Percentiles rank a stretch among this genome's conserved stretches.
Evolutionary conservation across 2,888 invertebrate genomes (phyloP).

Genomic region (Polydrusus pterygomalis): DNA sequence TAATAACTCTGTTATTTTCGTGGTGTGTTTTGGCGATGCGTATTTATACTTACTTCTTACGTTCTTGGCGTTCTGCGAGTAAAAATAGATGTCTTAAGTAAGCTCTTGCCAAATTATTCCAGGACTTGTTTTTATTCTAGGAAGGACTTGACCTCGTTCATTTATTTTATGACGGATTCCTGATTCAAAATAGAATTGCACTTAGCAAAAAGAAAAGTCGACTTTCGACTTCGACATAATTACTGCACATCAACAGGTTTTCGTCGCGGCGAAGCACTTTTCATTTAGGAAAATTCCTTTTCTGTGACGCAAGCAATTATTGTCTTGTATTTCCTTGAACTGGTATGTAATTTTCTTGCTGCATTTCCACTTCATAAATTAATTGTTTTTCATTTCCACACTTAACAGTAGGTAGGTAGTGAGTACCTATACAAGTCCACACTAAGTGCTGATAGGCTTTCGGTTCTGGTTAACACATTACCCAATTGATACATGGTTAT

Average conservation of each 20-base stretch:
- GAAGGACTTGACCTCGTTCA: slow-evolving; percentile 55
- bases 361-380: not conserved
- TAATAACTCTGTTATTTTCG: slow-evolving; percentile 55
- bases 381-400: too few species aligned
- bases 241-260: slow-evolving; percentile 42
- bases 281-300: slow-evolving; percentile 29
- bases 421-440: too few species aligned
- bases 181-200: slow-evolving; percentile 33
- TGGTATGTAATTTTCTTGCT: not conserved
- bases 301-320: slow-evolving; percentile 10
- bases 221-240: slow-evolving; percentile 24
- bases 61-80: slow-evolving; percentile 51
- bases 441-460: too few species aligned
- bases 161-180: slow-evolving; percentile 32
- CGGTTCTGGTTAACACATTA: too few species aligned
- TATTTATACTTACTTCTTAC: slow-evolving; percentile 56
- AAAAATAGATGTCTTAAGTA: slow-evolving; percentile 53
- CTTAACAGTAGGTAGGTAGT: too few species aligned
- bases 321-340: slow-evolving; percentile 17
- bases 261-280: slow-evolving; percentile 13
- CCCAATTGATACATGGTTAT: too few species aligned
- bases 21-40: slow-evolving; percentile 43
- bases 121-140: slow-evolving; percentile 55
- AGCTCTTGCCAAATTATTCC: slow-evolving; percentile 56
- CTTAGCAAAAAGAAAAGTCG: slow-evolving; percentile 10